phyloP scores from a whole-genome alignment of 1,140 invertebrate genomes.

The Zaprionus tsacasi region DNA sequence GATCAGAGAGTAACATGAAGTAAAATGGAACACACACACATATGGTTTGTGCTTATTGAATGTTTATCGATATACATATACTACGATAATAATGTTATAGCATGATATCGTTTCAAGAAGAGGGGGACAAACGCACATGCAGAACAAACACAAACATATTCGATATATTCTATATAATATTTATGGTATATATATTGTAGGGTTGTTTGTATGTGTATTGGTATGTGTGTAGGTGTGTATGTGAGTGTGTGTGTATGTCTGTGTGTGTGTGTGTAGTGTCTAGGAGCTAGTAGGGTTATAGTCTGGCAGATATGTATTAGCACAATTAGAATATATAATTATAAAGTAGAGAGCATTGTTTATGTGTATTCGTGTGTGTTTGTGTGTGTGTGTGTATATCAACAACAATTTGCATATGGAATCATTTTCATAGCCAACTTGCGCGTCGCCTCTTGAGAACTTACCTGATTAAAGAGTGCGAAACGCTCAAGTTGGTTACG shows the following conservation, averaged over 20 bases:
- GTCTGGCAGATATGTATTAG: conserved; percentile 71
- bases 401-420: conserved; percentile 72
- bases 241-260: conserved; percentile 23
- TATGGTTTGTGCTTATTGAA: conserved; percentile 28
- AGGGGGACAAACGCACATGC: conserved; percentile 68
- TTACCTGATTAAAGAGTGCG: conserved; percentile 32
- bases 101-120: conserved; percentile 29
- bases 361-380: conserved; percentile 36
- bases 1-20: conserved; percentile 22
- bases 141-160: conserved; percentile 82
- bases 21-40: conserved; percentile 40
- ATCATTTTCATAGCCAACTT: conserved; percentile 19
- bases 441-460: conserved; percentile 28
- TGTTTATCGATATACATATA: conserved; percentile 10
- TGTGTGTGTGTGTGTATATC: conserved; percentile 62
- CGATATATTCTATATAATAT: conserved; percentile 47
- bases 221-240: conserved; percentile 18
- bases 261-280: conserved; percentile 37
- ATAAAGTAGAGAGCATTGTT: conserved; percentile 24
- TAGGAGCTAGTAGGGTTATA: conserved; percentile 71
- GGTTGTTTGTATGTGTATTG: conserved; percentile 1
- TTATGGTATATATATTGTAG: conserved; percentile 28
- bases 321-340: conserved; percentile 65
- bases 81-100: conserved; percentile 7
- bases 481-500: conserved; percentile 33